Evolutionary conservation across 1,140 invertebrate genomes (phyloP).

Genomic region (Penaeus japonicus): DNA sequence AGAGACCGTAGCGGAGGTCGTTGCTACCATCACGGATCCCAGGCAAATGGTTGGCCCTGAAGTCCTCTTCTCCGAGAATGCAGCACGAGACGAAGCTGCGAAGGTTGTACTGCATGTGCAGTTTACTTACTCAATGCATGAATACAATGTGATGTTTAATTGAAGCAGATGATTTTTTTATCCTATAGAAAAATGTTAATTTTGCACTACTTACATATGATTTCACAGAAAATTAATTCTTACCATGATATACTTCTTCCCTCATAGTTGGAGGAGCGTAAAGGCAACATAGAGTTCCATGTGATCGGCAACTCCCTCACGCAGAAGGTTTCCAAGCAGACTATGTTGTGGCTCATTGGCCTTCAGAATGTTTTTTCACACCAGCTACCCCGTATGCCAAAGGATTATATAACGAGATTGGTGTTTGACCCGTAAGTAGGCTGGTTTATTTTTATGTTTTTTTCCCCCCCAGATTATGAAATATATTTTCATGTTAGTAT

Average conservation of each 20-base stretch:
- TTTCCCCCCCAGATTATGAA: slow-evolving; percentile 20
- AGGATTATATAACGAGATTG: slow-evolving; percentile 95
- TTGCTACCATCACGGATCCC: slow-evolving; percentile 78
- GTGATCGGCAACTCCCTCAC: slow-evolving; percentile 93
- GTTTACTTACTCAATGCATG: neutral
- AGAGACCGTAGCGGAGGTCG: slow-evolving; percentile 77
- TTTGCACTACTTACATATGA: too few species aligned
- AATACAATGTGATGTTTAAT: neutral
- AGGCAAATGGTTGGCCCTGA: slow-evolving; percentile 83
- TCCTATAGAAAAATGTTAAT: neutral
- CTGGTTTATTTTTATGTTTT: neutral
- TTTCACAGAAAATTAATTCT: neutral
- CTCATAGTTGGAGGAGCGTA: slow-evolving; percentile 75
- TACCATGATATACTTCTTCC: neutral
- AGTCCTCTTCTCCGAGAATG: slow-evolving; percentile 82
- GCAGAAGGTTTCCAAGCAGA: slow-evolving; percentile 85
- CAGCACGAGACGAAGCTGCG: slow-evolving; percentile 88
- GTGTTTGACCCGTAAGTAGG: slow-evolving; percentile 93
- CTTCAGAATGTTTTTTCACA: slow-evolving; percentile 95
- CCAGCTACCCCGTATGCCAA: slow-evolving; percentile 96
- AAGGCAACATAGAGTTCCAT: slow-evolving; percentile 91
- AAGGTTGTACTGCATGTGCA: slow-evolving; percentile 68
- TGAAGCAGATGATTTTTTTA: neutral
- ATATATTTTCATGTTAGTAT: neutral
- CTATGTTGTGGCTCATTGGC: slow-evolving; percentile 91